Evolutionary conservation across 2,797 vertebrate genomes (phyloP).

Genomic region (Phalloptychus januarius): DNA sequence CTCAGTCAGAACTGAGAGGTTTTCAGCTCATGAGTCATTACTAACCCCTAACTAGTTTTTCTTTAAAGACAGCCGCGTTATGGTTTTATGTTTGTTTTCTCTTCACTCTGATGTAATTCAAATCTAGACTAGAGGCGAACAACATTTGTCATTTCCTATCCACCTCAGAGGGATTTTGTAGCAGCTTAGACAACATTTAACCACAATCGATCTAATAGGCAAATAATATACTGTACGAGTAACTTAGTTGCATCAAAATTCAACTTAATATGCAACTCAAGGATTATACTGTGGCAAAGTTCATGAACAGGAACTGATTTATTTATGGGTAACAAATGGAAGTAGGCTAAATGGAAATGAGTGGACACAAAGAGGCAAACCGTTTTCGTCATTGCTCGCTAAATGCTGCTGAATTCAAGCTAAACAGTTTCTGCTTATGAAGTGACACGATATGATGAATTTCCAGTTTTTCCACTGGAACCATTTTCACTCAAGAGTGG

Average conservation of each 20-base stretch:
- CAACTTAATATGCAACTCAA: background rate
- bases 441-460: background rate
- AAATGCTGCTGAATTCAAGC: background rate
- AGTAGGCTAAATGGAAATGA: background rate
- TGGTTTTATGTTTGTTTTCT: background rate
- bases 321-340: background rate
- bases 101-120: background rate
- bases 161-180: background rate
- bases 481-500: background rate
- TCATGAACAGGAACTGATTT: background rate
- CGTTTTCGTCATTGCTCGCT: background rate
- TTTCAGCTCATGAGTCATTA: background rate
- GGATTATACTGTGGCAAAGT: background rate
- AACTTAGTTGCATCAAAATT: background rate
- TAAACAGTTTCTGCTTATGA: background rate
- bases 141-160: background rate
- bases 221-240: background rate
- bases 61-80: background rate
- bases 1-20: background rate
- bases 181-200: background rate
- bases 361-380: background rate
- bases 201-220: background rate
- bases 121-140: background rate
- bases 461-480: background rate
- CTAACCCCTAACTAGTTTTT: background rate